Base-by-base conservation (phyloP, 2,888 invertebrate species). In the Ectobius pallidus region DNA sequence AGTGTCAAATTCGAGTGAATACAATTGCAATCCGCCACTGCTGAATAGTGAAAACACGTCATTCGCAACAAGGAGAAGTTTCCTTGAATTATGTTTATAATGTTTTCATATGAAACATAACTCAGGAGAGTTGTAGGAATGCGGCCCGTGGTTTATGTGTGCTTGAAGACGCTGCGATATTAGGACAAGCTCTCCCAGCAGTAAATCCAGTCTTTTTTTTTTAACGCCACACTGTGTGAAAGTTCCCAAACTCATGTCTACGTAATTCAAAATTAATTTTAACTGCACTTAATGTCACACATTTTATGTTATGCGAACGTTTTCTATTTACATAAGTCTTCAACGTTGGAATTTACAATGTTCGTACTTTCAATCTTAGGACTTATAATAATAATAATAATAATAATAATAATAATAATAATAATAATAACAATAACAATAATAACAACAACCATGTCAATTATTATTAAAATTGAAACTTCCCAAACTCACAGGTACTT, bases 41-140 rank as follows among this genome's bases (percentile, higher is more conserved):
- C n/a, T n/a, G n/a, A n/a, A n/a, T n/a, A n/a, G n/a, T 58, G n/a
- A 58, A 55, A 58, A 58, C 58, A 58, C 30, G 27, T 58, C 58
- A 58, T 58, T 58, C 30, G 58, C 58, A 58, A 58, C 25, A 27
- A 58, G n/a, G 16, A 30, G 58, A 58, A 27, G 30, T 58, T 30
- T 58, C 25, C 27, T 25, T 58, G 58, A 58, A 58, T 58, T 58
- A 58, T 58, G 58, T 58, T 58, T 58, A 58, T 58, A 58, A 58
- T 27, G 27, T 58, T 58, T 58, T 58, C 58, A 58, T 58, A 58
- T 30, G 58, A n/a, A 58, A 27, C 58, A 58, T 58, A 58, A 58
- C 58, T 58, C 18, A 30, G 58, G 14, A 16, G 20, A 25, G 52
- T 22, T 25, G 16, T 6, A 30, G 58, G 58, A 58, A 58, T 58